Evolutionary conservation across 2,888 invertebrate species (phyloP), one percentile per base, ranked within the genome.

Genomic region (Mellilla xanthometata): DNA sequence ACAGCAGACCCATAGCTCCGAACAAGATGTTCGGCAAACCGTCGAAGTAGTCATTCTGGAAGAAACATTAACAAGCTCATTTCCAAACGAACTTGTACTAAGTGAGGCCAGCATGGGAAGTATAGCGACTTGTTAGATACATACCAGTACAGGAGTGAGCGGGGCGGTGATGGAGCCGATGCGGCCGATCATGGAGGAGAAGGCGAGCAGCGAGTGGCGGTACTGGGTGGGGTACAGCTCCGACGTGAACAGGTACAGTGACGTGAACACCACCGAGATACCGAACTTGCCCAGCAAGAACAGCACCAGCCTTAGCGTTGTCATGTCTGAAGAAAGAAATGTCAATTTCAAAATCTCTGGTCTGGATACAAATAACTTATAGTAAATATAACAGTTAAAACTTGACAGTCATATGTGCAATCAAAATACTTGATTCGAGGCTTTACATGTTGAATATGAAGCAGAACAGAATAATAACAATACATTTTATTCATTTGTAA

Each of bases 211-310:
- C 29, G 91, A 92, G 73, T 94, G 94, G 0, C 94, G 86, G 52
- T 93, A 88, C 65, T 91, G 91, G 12, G 94, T 94, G 1, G 94
- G 94, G 70, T 94, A 94, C 65, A 94, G 87, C 80, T 94, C 94
- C 2, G 94, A 91, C 0, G 94, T 93, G 65, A 87, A 93, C 59
- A 93, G 85, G 71, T 94, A 94, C 52, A 93, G 69, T 0, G 92
- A 90, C 31, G 92, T 91, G 68, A 93, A 93, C 33, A 93, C 91
- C 48, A 92, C 83, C 0, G 93, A 91, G 33, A 93, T 94, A 15
- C 92, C 90, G 60, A 92, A 90, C 72, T 94, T 94, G 28, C 94
- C 93, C 42, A 91, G 68, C 46, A 94, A 71, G 69, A 91, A 94
- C 10, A 91, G 43, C 0, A 90, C 42, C 49, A 91, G 58, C 0